Evolutionary conservation across 1,140 invertebrate species (phyloP).

Genomic region (Nephila pilipes): DNA sequence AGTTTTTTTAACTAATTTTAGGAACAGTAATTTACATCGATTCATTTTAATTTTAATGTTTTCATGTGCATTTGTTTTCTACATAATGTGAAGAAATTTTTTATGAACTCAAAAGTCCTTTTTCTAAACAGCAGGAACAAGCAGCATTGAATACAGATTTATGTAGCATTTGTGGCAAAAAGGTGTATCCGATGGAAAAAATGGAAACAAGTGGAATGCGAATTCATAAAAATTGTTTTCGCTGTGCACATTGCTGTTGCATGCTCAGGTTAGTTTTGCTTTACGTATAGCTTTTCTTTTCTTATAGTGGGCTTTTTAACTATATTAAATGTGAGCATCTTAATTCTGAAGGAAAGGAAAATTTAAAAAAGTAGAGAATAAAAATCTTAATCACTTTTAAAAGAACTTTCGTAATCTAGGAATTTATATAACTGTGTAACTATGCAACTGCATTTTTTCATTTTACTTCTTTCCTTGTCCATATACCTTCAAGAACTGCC

Average conservation of each 20-base stretch:
- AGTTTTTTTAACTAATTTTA: not conserved
- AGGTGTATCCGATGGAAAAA: conserved; percentile 91
- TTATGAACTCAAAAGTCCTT: not conserved
- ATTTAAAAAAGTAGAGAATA: too few species aligned
- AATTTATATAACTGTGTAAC: too few species aligned
- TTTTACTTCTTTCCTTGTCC: too few species aligned
- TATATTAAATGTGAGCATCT: too few species aligned
- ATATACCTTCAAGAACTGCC: too few species aligned
- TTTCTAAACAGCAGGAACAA: conserved; percentile 81
- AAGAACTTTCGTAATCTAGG: too few species aligned
- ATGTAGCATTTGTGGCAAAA: conserved; percentile 88
- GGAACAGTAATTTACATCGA: too few species aligned
- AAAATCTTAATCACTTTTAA: too few species aligned
- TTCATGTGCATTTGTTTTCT: not conserved
- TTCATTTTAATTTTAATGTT: too few species aligned
- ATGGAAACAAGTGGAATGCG: conserved; percentile 88
- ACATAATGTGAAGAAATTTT: not conserved
- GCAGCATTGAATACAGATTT: conserved; percentile 84
- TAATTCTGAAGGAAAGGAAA: too few species aligned
- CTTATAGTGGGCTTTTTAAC: not conserved
- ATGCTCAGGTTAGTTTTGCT: conserved; percentile 85
- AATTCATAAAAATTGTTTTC: conserved; percentile 90
- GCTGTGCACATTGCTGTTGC: conserved; percentile 89
- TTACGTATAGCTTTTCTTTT: not conserved
- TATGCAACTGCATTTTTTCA: too few species aligned